phyloP scores from a whole-genome alignment of 2,113 vertebrate species.

The Uropsilus gracilis region DNA sequence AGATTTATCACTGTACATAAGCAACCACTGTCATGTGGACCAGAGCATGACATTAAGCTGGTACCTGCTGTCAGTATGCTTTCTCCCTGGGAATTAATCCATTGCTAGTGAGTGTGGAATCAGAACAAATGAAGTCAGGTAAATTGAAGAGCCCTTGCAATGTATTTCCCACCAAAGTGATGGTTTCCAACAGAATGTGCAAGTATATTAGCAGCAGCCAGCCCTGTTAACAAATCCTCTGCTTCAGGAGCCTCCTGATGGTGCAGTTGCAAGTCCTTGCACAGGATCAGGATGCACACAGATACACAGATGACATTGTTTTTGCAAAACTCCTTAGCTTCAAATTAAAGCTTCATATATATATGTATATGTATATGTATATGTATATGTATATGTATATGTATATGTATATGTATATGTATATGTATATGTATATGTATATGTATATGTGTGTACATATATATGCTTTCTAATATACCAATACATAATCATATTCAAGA shows the following conservation, averaged over 20 bases:
- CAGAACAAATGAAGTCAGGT: not conserved
- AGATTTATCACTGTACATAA: not conserved
- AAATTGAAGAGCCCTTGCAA: not conserved
- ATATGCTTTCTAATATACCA: no score
- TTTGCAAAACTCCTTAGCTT: not conserved
- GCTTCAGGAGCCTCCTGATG: not conserved
- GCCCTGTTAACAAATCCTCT: not conserved
- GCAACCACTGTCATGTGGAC: not conserved
- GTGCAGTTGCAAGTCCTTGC: not conserved
- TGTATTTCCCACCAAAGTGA: not conserved
- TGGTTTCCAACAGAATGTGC: not conserved
- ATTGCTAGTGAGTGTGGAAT: not conserved
- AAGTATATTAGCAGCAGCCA: not conserved
- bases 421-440: no score
- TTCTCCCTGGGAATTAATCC: not conserved
- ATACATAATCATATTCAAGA: no score
- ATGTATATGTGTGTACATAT: no score
- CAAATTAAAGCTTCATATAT: no score
- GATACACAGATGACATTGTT: not conserved
- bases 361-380: no score
- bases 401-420: no score
- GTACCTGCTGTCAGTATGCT: not conserved
- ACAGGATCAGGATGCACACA: not conserved
- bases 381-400: no score
- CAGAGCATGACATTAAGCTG: not conserved